Base-by-base conservation (phyloP, 2,888 invertebrate species). In the Lasioglossum oenotherae region DNA sequence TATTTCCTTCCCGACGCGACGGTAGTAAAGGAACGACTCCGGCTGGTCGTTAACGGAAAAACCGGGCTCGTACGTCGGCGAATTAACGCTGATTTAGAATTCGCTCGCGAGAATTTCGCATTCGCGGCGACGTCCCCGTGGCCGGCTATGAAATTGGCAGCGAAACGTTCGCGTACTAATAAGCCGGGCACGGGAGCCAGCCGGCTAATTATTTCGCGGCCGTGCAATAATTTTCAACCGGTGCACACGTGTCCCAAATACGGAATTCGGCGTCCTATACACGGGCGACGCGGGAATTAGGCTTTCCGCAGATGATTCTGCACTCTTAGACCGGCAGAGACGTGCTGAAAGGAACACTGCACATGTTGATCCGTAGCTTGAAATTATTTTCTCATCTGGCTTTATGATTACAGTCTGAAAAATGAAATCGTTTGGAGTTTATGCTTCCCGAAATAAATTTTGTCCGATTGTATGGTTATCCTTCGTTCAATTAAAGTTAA, bases 131-230 rank as follows among this genome's bases (percentile, higher is more conserved):
- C 57, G 74, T 75, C 53, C n/a, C 1, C 53, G 49, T n/a, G 69
- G 38, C 69, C 79, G 67, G 38, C 69, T 75, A 53, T 53, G 80
- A 72, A 83, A 85, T 80, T 83, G 79, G 53, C 83, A 80, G 71
- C 57, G 79, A 85, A 78, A 75, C 81, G 60, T 79, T 81, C 74
- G 46, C 69, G 60, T 44, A 74, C 57, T 80, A 82, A 85, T 85
- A 80, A 87, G 84, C 82, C 35, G 41, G 38, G 79, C 78, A 69
- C 75, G 57, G 16, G 0, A 69, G 49, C 31, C 72, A 73, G 60
- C 35, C 31, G 77, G 78, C 81, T 82, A 85, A 82, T 82, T 85
- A 85, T 87, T 82, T 81, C 38, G 79, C 38, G 64, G n/a, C 79
- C 67, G 44, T 72, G 53, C 71, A 38, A 44, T 53, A 75, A 75